Percentiles rank a stretch among this genome's conserved stretches.
Evolutionary conservation across 2,888 invertebrate genomes (phyloP).

Genomic region (Polyploca ridens): DNA sequence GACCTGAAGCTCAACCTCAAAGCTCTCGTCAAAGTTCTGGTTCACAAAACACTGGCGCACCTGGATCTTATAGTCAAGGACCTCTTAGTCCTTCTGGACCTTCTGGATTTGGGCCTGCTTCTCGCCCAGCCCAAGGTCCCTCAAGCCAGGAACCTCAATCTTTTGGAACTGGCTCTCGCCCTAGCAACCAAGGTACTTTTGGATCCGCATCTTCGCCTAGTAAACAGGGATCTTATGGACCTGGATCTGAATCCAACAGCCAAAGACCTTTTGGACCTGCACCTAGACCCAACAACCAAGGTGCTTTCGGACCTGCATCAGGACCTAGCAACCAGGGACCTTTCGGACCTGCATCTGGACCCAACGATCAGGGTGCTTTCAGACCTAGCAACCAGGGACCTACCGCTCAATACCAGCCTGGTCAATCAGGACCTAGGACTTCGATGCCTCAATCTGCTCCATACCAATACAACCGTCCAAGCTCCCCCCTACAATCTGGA

Average conservation of each 20-base stretch:
- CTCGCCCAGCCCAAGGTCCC: constrained; percentile 8
- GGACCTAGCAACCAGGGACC: constrained; percentile 26
- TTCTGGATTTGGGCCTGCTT: constrained; percentile 15
- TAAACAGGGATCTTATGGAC: constrained; percentile 20
- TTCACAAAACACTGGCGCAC: not conserved
- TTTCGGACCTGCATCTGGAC: constrained; percentile 28
- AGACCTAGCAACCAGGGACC: constrained; percentile 27
- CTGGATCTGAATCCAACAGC: constrained; percentile 17
- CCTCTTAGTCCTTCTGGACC: not conserved
- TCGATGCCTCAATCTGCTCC: constrained; percentile 39
- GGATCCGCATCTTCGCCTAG: constrained; percentile 18
- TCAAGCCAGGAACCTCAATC: too few relatives aligned
- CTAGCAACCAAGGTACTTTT: constrained; percentile 28
- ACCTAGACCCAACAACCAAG: constrained; percentile 23
- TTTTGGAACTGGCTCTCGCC: constrained; percentile 15
- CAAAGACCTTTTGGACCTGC: constrained; percentile 28
- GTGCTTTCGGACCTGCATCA: constrained; percentile 23
- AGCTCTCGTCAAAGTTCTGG: not conserved
- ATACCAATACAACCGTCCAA: constrained; percentile 52
- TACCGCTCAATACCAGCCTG: constrained; percentile 21
- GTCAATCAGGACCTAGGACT: constrained; percentile 24
- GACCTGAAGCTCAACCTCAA: constrained; percentile 13
- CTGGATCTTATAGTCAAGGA: not conserved
- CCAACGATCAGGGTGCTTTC: constrained; percentile 22
- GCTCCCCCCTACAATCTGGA: constrained; percentile 20